phyloP scores from a whole-genome alignment of 1,140 invertebrate species.

The Hycleus phaleratus region DNA sequence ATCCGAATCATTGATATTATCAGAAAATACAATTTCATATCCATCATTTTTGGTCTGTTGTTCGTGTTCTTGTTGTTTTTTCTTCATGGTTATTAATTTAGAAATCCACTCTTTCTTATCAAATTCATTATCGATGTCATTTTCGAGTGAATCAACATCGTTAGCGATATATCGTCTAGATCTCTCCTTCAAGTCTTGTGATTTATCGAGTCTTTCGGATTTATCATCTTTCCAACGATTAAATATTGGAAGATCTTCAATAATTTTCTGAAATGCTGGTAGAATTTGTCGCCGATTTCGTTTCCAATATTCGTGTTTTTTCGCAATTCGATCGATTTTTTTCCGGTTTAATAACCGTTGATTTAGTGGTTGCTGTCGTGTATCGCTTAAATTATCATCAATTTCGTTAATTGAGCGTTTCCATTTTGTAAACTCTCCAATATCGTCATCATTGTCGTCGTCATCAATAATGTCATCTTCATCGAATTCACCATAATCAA shows the following conservation, averaged over 20 bases:
- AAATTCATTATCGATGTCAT: slow-evolving; percentile 14
- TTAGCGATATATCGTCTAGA: neutral
- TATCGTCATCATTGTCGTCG: neutral
- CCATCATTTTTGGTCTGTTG: slow-evolving; percentile 5
- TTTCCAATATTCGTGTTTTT: neutral
- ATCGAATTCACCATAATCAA: neutral
- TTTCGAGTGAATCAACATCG: slow-evolving; percentile 15
- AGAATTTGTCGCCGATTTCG: neutral
- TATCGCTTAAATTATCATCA: slow-evolving; percentile 2
- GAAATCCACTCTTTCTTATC: too few species aligned
- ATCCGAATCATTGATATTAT: neutral
- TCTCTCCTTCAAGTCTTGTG: neutral
- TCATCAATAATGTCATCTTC: neutral
- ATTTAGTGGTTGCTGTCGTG: slow-evolving; percentile 1
- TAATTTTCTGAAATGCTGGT: too few species aligned
- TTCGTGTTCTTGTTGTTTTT: slow-evolving; percentile 7
- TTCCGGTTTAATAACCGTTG: neutral
- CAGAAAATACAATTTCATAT: slow-evolving; percentile 11
- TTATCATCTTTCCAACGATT: too few species aligned
- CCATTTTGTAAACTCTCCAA: too few species aligned
- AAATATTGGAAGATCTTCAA: too few species aligned
- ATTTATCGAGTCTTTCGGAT: too few species aligned
- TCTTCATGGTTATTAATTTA: neutral
- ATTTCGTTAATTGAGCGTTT: neutral
- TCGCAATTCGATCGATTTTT: neutral